A percentile compares a stretch with the other conserved stretches of the same genome.
phyloP scores from a whole-genome alignment of 2,888 invertebrate species.

The Leptogaster cylindrica region DNA sequence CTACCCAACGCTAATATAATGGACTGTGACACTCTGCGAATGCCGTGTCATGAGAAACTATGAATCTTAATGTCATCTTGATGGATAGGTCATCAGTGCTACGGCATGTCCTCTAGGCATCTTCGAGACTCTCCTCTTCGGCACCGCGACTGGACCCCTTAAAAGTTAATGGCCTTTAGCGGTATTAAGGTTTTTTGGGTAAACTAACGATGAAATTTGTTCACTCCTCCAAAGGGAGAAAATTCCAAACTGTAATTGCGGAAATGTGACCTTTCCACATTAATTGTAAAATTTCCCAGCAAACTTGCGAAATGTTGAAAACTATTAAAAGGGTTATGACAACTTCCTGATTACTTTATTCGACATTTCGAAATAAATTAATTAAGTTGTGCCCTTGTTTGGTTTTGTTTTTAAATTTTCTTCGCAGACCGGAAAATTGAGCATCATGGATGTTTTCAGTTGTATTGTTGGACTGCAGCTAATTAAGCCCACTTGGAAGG shows the following conservation, averaged over 20 bases:
- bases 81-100: slow-evolving; percentile 36
- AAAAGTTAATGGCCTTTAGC: slow-evolving; percentile 26
- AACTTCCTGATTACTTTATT: slow-evolving; percentile 27
- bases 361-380: slow-evolving; percentile 8
- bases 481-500: not conserved
- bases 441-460: not conserved
- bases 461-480: not conserved
- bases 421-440: not conserved
- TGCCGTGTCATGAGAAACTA: slow-evolving; percentile 39
- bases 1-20: slow-evolving; percentile 16
- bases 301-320: not conserved
- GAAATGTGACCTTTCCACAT: slow-evolving; percentile 14
- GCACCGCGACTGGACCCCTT: not conserved
- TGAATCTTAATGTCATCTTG: slow-evolving; percentile 40
- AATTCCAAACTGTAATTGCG: slow-evolving; percentile 19
- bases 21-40: slow-evolving; percentile 35
- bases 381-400: too few species aligned
- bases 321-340: not conserved
- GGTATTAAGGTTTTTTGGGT: slow-evolving; percentile 27
- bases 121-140: not conserved
- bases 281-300: slow-evolving; percentile 36
- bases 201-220: slow-evolving; percentile 4
- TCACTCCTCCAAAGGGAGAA: not conserved
- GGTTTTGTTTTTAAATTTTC: too few species aligned
- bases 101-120: slow-evolving; percentile 7